Evolutionary conservation across 30 jellyfish, hydroid and myxozoan genomes (phyloP), one percentile per base, ranked within the genome.

Genomic region (Aurelia sp.): DNA sequence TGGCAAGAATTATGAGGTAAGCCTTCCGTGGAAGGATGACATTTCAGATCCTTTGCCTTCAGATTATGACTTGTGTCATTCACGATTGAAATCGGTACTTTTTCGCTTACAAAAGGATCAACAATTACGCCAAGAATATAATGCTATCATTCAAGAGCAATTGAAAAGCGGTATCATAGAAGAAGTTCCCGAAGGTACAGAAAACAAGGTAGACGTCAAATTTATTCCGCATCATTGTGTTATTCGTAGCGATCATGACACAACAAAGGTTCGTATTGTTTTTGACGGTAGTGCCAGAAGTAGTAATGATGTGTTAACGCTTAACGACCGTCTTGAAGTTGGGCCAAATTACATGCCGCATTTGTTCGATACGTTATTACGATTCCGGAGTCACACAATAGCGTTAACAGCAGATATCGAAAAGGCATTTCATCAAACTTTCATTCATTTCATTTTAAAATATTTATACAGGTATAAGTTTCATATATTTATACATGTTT

Each of bases 231-330:
- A 85, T 64, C 78, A 52, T 72, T 72, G 77, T 8, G 91, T 85
- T 35, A 8, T 62, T 13, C 44, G 90, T 1, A 24, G 47, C 0
- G 91, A 85, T 4, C 33, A 48, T 7, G 48, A 73, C 17, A 72
- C 91, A 27, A 87, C 96, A 10, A 88, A 88, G 24, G 22, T 59
- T 22, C 68, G 93, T 13, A 67, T 87, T 22, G 96, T 87, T 38
- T 87, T 65, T 27, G 72, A 78, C 50, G 81, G 85, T 12, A 5
- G 18, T 12, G 33, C 33, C 2, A 27, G 2, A 27, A 27, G 33
- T 27, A 27, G 33, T 27, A 27, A 27, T 27, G 1, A 27, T 27
- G 33, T 27, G 33, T 27, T 27, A 27, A 27, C 33, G 33, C 33
- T 27, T 27, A 27, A 27, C 33, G 33, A 27, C 33, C 55, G 85